Evolutionary conservation across 2,888 invertebrate species (phyloP), one percentile per base, ranked within the genome.

Genomic region (Argynnis bischoffii): DNA sequence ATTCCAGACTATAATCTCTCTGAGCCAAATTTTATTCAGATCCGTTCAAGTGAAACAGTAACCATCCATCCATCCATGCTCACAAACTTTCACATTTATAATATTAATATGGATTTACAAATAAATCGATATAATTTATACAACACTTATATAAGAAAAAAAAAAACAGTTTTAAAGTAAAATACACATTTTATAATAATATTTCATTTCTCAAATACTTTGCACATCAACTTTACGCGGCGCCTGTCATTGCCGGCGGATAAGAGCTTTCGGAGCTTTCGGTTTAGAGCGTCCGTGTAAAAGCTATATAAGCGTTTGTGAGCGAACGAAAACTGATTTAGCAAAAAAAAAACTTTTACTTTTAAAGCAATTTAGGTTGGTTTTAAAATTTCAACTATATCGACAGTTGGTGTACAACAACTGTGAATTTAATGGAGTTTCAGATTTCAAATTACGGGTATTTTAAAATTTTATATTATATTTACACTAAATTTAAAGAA

Each of bases 211-310:
- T 48, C 14, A 35, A 66, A 60, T 66, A 60, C 35, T 55, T 50
- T 55, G 41, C 48, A 50, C 55, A 48, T 66, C 66, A 61, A 61
- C 41, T 60, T 60, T 55, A 48, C 53, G 54, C 59, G 53, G 54
- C 60, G 66, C 66, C 60, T 66, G 66, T 66, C 66, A 66, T 60
- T 60, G 54, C 55, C 66, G 65, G 48, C 55, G 60, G 60, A 61
- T 50, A 60, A 66, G 66, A 66, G 66, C 66, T 66, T 66, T 50
- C 48, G 46, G 48, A 60, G 60, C 55, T 66, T 55, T 60, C 60
- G 50, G 41, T 60, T 59, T 60, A 54, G 48, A 65, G 60, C 60
- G 48, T 66, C 55, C 66, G 60, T 47, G 60, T 61, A 66, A 66
- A 66, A 61, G 60, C 60, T 61, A 55, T 66, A 55, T 66, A 66